Conservation (phyloP, 2,113 vertebrate genomes). For the Callocephalon fimbriatum region DNA sequence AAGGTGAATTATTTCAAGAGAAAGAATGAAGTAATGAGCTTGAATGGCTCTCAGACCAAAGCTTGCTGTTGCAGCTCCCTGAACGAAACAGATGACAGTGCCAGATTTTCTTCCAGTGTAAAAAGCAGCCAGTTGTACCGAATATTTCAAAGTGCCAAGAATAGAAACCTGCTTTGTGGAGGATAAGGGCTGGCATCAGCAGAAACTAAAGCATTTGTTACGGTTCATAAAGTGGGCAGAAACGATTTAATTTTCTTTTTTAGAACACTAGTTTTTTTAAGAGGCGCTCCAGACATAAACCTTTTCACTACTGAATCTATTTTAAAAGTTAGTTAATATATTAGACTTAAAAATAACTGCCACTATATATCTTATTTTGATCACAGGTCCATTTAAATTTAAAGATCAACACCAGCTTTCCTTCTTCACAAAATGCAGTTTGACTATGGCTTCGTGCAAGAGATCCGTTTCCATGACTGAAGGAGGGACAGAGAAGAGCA, state of each 20-base stretch:
- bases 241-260: slow-evolving; percentile 37
- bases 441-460: not conserved
- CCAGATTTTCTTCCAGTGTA: slow-evolving; percentile 32
- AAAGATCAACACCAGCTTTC: not conserved
- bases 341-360: not conserved
- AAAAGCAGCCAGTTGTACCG: slow-evolving; percentile 61
- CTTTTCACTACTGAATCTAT: not conserved
- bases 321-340: slow-evolving; percentile 6
- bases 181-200: slow-evolving; percentile 61
- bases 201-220: slow-evolving; percentile 65
- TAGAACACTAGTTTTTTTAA: not conserved
- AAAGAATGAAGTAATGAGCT: not conserved
- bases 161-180: slow-evolving; percentile 69
- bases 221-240: slow-evolving; percentile 51
- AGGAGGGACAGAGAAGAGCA: not conserved
- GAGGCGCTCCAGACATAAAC: not conserved
- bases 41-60: not conserved
- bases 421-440: not conserved
- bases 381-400: not conserved
- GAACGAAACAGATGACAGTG: slow-evolving; percentile 26
- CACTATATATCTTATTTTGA: not conserved
- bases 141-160: slow-evolving; percentile 67
- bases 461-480: not conserved
- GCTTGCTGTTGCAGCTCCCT: slow-evolving; percentile 2
- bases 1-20: not conserved